Percentiles rank a stretch among this genome's conserved stretches.
Conservation (phyloP, 2,113 vertebrate genomes). For the Trachemys scripta region DNA sequence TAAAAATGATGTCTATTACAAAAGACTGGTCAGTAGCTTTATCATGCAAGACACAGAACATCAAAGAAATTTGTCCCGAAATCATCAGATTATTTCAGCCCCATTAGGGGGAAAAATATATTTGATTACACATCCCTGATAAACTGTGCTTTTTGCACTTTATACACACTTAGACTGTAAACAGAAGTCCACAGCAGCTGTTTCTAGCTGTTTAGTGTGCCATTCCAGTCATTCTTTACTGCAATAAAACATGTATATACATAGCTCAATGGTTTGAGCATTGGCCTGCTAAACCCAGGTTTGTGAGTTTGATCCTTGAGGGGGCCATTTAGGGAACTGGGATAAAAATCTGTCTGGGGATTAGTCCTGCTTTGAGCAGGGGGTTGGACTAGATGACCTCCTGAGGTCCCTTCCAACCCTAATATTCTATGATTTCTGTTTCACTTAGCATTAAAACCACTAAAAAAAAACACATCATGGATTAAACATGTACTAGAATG, state of each 20-base stretch:
- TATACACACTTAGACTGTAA: neutral
- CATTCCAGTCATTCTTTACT: neutral
- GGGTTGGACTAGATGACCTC: no score
- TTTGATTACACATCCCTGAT: neutral
- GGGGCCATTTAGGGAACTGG: no score
- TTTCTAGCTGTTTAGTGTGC: neutral
- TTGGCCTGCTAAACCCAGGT: no score
- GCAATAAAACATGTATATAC: neutral
- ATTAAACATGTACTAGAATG: neutral
- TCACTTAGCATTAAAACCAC: neutral
- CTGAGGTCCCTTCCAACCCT: no score
- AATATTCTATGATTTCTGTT: neutral
- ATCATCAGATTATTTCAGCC: neutral
- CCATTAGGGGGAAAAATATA: accelerated
- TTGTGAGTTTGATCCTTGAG: no score
- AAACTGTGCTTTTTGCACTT: neutral
- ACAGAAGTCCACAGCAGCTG: neutral
- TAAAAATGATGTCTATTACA: neutral
- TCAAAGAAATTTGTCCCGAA: neutral
- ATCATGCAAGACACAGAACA: neutral
- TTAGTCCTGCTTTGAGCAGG: no score
- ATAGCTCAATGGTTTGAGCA: no score
- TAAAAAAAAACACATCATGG: neutral
- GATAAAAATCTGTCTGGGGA: no score
- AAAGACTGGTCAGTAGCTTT: neutral